These are phyloP conservation scores for Yponomeuta plumbellus DNA, from an alignment of 2,888 invertebrate species.

Conservation along the genomic window DNA sequence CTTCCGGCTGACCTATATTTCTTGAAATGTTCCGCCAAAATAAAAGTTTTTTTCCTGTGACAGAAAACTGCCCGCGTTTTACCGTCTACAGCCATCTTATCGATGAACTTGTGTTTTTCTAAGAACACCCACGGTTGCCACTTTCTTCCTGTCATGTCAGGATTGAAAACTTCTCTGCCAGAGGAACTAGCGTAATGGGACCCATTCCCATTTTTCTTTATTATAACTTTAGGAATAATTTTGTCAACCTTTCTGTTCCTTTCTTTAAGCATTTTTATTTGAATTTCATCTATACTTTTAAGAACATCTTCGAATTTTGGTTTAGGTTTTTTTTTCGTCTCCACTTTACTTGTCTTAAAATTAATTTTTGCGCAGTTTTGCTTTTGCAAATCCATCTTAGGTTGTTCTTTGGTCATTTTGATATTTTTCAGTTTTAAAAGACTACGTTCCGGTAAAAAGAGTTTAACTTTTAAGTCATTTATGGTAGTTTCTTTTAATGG, in stretches of 20 bases:
- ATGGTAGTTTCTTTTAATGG: conserved; percentile 56
- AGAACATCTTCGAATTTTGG: conserved; percentile 73
- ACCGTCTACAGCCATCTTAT: conserved; percentile 62
- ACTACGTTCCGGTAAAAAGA: conserved; percentile 61
- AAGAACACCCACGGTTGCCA: conserved; percentile 74
- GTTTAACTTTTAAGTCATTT: conserved; percentile 61
- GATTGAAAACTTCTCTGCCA: conserved; percentile 48
- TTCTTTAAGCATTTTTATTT: conserved; percentile 60
- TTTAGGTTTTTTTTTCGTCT: conserved; percentile 55
- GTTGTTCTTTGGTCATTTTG: conserved; percentile 55
- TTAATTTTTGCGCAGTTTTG: conserved; percentile 23
- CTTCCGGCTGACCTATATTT: conserved; percentile 61
- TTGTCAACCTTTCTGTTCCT: conserved; percentile 55
- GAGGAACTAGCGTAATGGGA: conserved; percentile 66
- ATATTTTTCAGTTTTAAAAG: conserved; percentile 60
- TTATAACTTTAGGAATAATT: conserved; percentile 65
- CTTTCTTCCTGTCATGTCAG: conserved; percentile 67
- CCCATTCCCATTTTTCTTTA: conserved; percentile 65
- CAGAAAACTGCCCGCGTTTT: conserved; percentile 59
- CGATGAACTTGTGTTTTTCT: conserved; percentile 62
- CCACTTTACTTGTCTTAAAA: conserved; percentile 26
- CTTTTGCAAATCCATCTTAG: conserved; percentile 40
- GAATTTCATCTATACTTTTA: conserved; percentile 69
- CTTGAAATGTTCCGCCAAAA: conserved; percentile 57
- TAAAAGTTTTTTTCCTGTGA: conserved; percentile 55